Percentiles rank a stretch among this genome's conserved stretches.
Conservation (phyloP, 2,888 invertebrate genomes). For the Spodoptera exigua region DNA sequence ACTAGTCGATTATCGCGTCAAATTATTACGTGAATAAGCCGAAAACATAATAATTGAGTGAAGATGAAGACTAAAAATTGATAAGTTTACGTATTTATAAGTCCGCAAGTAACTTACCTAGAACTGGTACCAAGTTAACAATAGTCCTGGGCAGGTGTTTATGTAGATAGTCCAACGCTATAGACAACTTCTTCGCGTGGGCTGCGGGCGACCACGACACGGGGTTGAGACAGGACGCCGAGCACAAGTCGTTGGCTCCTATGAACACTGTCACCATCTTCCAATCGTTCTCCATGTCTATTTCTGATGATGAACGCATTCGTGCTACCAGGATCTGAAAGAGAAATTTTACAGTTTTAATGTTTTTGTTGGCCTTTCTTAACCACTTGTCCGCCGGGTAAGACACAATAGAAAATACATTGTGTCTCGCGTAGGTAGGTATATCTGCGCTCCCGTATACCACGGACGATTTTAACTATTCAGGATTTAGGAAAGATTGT, state of each 20-base stretch:
- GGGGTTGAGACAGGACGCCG: constrained; percentile 91
- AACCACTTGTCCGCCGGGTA: too few relatives aligned
- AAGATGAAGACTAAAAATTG: too few relatives aligned
- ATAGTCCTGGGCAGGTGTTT: constrained; percentile 91
- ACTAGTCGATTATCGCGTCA: too few relatives aligned
- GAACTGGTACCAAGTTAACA: constrained; percentile 92
- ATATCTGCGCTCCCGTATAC: too few relatives aligned
- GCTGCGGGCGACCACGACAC: constrained; percentile 90
- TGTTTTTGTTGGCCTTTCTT: not conserved
- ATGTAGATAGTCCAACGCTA: constrained; percentile 91
- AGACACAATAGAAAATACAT: too few relatives aligned
- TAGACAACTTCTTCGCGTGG: constrained; percentile 90
- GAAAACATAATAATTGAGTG: too few relatives aligned
- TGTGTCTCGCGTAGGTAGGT: too few relatives aligned
- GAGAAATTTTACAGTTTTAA: not conserved
- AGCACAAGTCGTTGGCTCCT: constrained; percentile 93
- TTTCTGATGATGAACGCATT: constrained; percentile 89
- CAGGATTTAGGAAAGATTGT: too few relatives aligned
- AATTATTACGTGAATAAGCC: too few relatives aligned
- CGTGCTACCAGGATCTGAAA: constrained; percentile 90
- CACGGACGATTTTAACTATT: too few relatives aligned
- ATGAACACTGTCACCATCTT: constrained; percentile 94
- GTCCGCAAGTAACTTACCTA: constrained; percentile 90
- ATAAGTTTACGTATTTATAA: too few relatives aligned
- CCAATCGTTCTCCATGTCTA: constrained; percentile 91